Evolutionary conservation across 2,113 vertebrate species (phyloP), one percentile per base, ranked within the genome.

Genomic region (Hyla sarda): DNA sequence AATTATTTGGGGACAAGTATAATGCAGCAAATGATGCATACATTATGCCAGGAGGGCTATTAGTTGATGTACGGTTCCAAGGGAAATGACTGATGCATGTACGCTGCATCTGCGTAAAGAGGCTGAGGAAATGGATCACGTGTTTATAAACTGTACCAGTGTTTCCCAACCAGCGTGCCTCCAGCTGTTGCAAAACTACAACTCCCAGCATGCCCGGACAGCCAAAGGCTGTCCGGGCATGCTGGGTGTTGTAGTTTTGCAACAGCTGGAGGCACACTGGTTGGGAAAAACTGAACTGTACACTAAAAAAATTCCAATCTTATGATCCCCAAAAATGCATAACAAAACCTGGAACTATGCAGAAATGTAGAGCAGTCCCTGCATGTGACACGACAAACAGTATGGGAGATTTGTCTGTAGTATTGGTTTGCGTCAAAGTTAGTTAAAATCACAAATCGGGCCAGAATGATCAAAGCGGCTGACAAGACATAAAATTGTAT

Each of bases 21-120:
- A 81, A 81, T 62, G 56, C 78, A 81, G 78, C 78, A 81, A 81
- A 65, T 65, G 78, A 37, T 81, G 78, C 78, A 81, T 81, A 65
- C 78, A 81, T 81, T 62, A 62, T 81, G 56, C 23, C 37, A 81
- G n/a, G 34, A 65, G 56, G 37, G 25, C 78, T 19, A 81, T 81
- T 81, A 80, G 56, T 60, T 28, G 45, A 80, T 80, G 54, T 28
- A 28, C 47, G 78, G 34, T n/a, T 80, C 32, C 10, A 81, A 19
- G 9, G 37, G 47, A 25, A 47, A 62, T n/a, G 23, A 81, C 56
- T 62, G 37, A 56, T 56, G 14, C 28, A 21, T 77, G 16, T 71
- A 41, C 23, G 17, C 34, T 71, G 32, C 17, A 41, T 71, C 47
- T 77, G 73, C 41, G 45, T 72, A 41, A 45, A 8, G 11, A 5